phyloP scores from a whole-genome alignment of 2,888 invertebrate genomes.

The Saturnia pavonia region DNA sequence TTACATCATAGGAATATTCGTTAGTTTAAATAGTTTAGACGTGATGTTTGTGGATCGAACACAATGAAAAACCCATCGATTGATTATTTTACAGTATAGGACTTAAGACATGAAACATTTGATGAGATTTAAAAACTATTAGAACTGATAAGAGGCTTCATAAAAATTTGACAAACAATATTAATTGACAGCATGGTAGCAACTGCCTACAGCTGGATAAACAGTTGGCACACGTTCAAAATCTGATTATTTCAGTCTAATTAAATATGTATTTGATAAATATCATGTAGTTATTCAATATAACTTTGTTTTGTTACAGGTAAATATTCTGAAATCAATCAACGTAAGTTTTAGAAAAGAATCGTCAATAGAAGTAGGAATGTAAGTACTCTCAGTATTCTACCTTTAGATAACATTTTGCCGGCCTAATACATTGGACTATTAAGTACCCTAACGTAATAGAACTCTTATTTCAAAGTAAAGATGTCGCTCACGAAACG shows the following conservation, averaged over 20 bases:
- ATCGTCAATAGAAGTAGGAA: not conserved
- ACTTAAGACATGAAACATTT: not conserved
- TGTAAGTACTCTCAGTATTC: not conserved
- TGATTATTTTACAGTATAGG: not conserved
- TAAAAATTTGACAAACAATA: no score
- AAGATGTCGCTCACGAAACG: not conserved
- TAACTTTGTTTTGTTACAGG: not conserved
- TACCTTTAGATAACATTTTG: not conserved
- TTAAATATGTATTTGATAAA: not conserved
- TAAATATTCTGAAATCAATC: not conserved
- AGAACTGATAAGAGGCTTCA: not conserved
- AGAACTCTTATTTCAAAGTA: not conserved
- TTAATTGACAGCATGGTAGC: no score
- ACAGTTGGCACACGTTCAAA: no score
- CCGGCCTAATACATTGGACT: not conserved
- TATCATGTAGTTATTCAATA: not conserved
- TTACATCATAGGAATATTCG: no score
- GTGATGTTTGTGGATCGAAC: not conserved
- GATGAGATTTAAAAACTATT: not conserved
- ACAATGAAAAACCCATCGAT: no score
- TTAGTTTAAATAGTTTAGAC: not conserved
- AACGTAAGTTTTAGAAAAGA: not conserved
- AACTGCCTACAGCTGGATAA: no score
- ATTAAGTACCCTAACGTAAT: not conserved
- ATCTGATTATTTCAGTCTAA: no score